Evolutionary conservation across 2,888 invertebrate genomes (phyloP), one percentile per base, ranked within the genome.

Genomic region (Beris chalybata): DNA sequence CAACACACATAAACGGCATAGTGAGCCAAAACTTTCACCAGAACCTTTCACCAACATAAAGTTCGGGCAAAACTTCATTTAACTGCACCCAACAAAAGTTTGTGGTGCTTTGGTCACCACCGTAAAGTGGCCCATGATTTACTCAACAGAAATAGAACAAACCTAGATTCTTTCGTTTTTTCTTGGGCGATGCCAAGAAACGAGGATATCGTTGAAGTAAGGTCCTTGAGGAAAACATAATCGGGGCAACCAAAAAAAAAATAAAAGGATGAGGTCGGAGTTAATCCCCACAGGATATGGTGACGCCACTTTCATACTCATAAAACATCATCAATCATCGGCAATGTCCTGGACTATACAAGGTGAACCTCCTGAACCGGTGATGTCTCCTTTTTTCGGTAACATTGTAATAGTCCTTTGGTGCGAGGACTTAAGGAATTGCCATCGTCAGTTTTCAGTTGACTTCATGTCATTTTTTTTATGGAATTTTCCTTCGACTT

Each of bases 381-480:
- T 29, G 47, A 43, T 15, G 58, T 29, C 13, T 44, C 29, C 9
- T 38, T 1, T 9, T 38, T 38, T 38, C 38, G 3, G 38, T 38
- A 5, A 22, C 22, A 38, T 5, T 9, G 22, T 22, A 52, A 5
- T 29, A 54, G 54, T 54, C 30, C 31, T 54, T 29, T 32, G 11
- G 54, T 32, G 31, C 29, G 54, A 31, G 31, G 12, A 31, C 54
- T 54, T 54, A 54, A 54, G 54, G 54, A 54, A 54, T 54, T 31
- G 54, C 54, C 58, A 48, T 59, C 58, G 47, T 59, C 58, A 48
- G 47, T 59, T 59, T 48, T 59, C 58, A 59, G 58, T 59, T 59
- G 48, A 59, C 58, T 59, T 59, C 48, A 59, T 59, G 58, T 32
- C 31, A 48, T 59, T 48, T 48, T 32, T 9, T 59, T 57, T 59